Evolutionary conservation across 2,888 invertebrate genomes (phyloP), one percentile per base, ranked within the genome.

Genomic region (Deilephila elpenor): DNA sequence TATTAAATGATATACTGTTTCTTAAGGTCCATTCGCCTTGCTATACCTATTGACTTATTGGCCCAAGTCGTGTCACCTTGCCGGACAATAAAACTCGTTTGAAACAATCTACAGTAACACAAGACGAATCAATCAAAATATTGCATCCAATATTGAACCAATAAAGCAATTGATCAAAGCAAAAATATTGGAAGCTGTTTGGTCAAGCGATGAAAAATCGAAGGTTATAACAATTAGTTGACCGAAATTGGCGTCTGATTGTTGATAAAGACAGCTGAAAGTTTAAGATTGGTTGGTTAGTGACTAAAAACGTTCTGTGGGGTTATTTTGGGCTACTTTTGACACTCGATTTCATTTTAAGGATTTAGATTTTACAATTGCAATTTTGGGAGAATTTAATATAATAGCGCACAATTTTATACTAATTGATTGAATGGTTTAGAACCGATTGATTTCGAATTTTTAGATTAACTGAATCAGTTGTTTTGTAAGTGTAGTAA

Each of bases 91-190:
- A 51, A 67, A 67, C 44, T 44, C 20, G 44, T 67, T 67, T 51
- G 67, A 44, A 51, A 44, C 67, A 67, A 67, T 67, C 34, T 32
- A 62, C 44, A 44, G 51, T 67, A 51, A 67, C 67, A 44, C 67
- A 51, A 67, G 67, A 67, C 44, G 44, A 56, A 56, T 67, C 67
- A 60, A 60, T 60, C 25, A 29, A 60, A 60, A 25, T 51, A 44
- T 44, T 17, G 44, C 64, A 25, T 44, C 64, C 37, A 67, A 51
- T 44, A 67, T 67, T 67, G 64, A 25, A 6, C 11, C 44, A 44
- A 44, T 44, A 44, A 67, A 8, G 25, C 67, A 67, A 67, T 44
- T 67, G 67, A 5, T 67, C 67, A 44, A 67, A 67, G 44, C 14
- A 14, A 44, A 11, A 44, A 44, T 44, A 44, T 44, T 44, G 44